Evolutionary conservation across 2,797 vertebrate genomes (phyloP).

Genomic region (Manis pentadactyla): DNA sequence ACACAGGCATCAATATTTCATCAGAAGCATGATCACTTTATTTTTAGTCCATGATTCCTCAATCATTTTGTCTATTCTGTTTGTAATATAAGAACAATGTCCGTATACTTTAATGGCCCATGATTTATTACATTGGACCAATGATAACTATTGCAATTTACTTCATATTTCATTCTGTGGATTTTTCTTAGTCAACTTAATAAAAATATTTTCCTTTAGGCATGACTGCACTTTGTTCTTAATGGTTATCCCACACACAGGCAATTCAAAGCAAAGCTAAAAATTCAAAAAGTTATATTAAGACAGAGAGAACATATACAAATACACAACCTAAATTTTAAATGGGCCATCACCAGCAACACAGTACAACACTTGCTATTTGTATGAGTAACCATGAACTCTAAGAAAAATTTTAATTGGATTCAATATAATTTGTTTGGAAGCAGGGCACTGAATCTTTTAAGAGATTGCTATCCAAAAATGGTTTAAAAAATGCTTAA

Average conservation of each 20-base stretch:
- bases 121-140: not conserved
- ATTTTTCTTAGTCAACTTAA: not conserved
- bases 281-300: not conserved
- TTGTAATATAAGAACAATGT: not conserved
- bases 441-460: slow-evolving; percentile 33
- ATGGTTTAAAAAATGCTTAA: not conserved
- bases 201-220: not conserved
- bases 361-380: not conserved
- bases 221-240: slow-evolving; percentile 16
- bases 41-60: not conserved
- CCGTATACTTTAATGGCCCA: not conserved
- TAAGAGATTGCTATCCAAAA: slow-evolving; percentile 15
- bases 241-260: not conserved
- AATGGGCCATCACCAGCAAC: not conserved
- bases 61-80: not conserved
- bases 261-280: slow-evolving; percentile 21
- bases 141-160: not conserved
- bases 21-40: not conserved
- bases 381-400: not conserved
- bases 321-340: slow-evolving; percentile 8
- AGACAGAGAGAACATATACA: slow-evolving; percentile 18
- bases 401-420: not conserved
- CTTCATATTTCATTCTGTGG: not conserved
- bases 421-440: slow-evolving; percentile 1
- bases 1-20: slow-evolving; percentile 59